phyloP scores from a whole-genome alignment of 1,140 invertebrate species.

The Drosophila tani region DNA sequence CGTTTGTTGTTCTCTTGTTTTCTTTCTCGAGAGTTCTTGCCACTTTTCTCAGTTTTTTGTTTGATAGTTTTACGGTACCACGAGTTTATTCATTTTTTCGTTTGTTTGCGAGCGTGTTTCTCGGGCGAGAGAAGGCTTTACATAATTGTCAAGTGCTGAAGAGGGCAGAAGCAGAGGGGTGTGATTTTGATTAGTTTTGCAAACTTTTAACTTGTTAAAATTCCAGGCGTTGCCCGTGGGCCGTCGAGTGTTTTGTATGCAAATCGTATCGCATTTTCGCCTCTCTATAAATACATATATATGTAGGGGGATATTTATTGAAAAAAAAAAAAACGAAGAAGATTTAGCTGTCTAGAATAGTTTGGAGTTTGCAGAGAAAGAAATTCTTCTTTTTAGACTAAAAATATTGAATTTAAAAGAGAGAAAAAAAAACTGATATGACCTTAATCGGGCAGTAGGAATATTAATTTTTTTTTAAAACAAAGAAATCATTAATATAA shows the following conservation, averaged over 20 bases:
- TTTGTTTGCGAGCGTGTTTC: conserved; percentile 52
- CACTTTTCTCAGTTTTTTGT: conserved; percentile 38
- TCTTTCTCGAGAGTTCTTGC: conserved; percentile 18
- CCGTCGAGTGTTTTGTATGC: conserved; percentile 71
- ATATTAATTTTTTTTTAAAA: no score
- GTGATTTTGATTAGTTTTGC: conserved; percentile 63
- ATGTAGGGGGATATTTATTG: conserved; percentile 6
- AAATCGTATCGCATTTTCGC: conserved; percentile 55
- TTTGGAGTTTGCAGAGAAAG: conserved; percentile 13
- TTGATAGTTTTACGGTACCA: conserved; percentile 72
- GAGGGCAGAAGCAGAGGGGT: conserved; percentile 1
- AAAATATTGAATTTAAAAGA: neutral
- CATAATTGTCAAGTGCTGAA: conserved; percentile 73
- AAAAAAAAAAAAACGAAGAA: neutral
- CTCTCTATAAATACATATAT: conserved; percentile 43
- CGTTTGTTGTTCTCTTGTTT: conserved; percentile 18
- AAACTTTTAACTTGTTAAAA: conserved; percentile 57
- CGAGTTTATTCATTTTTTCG: conserved; percentile 80
- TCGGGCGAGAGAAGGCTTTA: conserved; percentile 56
- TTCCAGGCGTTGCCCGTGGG: conserved; percentile 36
- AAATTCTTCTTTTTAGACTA: neutral
- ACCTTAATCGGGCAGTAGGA: no score
- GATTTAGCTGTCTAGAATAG: conserved; percentile 53
- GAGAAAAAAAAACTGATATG: no score
- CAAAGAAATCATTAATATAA: no score